phyloP scores from a whole-genome alignment of 2,113 vertebrate species.

The Casuarius casuarius region DNA sequence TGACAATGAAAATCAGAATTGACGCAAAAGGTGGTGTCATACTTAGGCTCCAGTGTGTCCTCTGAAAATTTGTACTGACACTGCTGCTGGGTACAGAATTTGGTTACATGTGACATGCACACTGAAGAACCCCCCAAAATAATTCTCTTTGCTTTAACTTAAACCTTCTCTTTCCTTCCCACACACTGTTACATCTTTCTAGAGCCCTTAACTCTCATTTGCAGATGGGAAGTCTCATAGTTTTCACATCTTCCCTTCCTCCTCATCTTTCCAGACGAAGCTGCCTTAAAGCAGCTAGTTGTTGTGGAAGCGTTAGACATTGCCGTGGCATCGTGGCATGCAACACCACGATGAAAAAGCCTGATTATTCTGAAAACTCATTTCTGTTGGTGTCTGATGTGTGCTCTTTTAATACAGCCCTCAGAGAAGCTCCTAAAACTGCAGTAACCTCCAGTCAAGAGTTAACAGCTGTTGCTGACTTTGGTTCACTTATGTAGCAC shows the following conservation, averaged over 20 bases:
- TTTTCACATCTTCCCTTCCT: background rate
- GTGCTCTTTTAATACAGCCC: background rate
- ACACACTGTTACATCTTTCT: background rate
- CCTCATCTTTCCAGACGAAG: background rate
- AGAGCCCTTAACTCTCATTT: background rate
- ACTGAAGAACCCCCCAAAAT: background rate
- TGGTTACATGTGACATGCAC: background rate
- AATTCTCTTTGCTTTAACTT: background rate
- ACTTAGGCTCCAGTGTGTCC: background rate
- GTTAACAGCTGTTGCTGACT: background rate
- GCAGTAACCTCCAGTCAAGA: background rate
- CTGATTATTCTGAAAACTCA: background rate
- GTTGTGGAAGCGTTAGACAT: background rate
- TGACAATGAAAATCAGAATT: background rate
- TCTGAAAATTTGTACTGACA: background rate
- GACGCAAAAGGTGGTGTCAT: background rate
- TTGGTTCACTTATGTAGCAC: background rate
- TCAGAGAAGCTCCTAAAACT: background rate
- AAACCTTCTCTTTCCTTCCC: background rate
- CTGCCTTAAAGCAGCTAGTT: background rate
- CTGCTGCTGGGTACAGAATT: background rate
- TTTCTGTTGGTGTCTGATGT: background rate
- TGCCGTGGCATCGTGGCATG: rapidly evolving
- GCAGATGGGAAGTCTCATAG: background rate
- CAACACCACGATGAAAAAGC: background rate